Evolutionary conservation across 2,797 vertebrate genomes (phyloP), one percentile per base, ranked within the genome.

Genomic region (Mus minutoides): DNA sequence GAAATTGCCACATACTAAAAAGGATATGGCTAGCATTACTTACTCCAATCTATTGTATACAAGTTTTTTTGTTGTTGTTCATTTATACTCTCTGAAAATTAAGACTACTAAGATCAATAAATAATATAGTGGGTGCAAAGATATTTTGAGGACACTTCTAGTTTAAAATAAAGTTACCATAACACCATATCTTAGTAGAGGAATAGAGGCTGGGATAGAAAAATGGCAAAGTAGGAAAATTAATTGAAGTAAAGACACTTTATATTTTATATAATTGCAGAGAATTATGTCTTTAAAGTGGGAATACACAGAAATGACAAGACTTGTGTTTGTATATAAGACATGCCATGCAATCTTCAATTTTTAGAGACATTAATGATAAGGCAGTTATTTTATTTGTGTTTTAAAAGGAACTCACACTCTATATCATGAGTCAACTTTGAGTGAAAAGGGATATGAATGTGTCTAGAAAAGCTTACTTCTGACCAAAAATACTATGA

Each of bases 251-350:
- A 56, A 17, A 54, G 21, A 17, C 46, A 79, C 16, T 60, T 90
- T 54, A 31, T 17, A 46, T 86, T 93, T 92, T 89, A 49, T 90
- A 17, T 56, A 22, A n/a, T 75, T 93, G 86, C 69, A 62, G 31
- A 77, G 12, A 87, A 40, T 24, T 94, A 9, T 76, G 83, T 89
- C 3, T 93, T 92, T 86, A 60, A 92, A 82, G 54, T 75, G 40
- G 21, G 19, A 52, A 43, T 24, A 6, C n/a, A 88, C 19, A 43
- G 34, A 90, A 92, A 82, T 76, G 87, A 62, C 17, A 89, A 77
- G 17, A 46, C 13, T 79, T 52, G 2, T 22, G 1, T n/a, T 96
- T 24, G 17, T 90, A 19, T 62, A 49, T 90, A 80, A 78, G 76
- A 92, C 80, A 88, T 34, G 5, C 56, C 58, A 84, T 24, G 3